A percentile compares a stretch with the other conserved stretches of the same genome.
Conservation (phyloP, 2,797 vertebrate species). For the Propithecus perrieri region DNA sequence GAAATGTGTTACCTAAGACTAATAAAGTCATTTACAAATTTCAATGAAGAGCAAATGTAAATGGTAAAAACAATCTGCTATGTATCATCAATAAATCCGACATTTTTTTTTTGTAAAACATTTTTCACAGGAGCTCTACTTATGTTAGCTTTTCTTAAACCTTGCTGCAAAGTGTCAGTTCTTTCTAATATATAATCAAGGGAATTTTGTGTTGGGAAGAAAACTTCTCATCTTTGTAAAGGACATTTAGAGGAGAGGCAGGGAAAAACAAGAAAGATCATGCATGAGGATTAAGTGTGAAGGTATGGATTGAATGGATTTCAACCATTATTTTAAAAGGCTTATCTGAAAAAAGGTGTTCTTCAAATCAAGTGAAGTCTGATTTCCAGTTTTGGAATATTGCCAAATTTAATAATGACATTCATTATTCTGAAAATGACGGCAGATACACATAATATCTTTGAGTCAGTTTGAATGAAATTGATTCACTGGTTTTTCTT, state of each 20-base stretch:
- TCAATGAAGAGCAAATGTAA: slow-evolving; percentile 43
- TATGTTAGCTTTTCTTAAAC: slow-evolving; percentile 52
- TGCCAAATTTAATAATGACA: slow-evolving; percentile 32
- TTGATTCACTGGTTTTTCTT: background rate
- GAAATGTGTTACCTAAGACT: slow-evolving; percentile 25
- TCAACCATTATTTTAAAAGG: slow-evolving; percentile 39
- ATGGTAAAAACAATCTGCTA: slow-evolving; percentile 30
- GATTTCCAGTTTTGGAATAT: slow-evolving; percentile 46
- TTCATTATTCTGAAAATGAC: slow-evolving; percentile 40
- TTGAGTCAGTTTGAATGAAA: slow-evolving; percentile 21
- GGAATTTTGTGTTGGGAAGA: slow-evolving; percentile 55
- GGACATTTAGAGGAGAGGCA: slow-evolving; percentile 59
- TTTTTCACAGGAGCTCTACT: slow-evolving; percentile 34
- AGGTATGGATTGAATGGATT: slow-evolving; percentile 31
- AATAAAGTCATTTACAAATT: slow-evolving; percentile 36
- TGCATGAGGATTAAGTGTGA: slow-evolving; percentile 13
- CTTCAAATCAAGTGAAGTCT: slow-evolving; percentile 25
- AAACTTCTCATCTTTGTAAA: slow-evolving; percentile 69
- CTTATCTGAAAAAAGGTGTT: slow-evolving; percentile 14
- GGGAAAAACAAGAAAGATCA: slow-evolving; percentile 34
- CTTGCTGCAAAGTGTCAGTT: slow-evolving; percentile 39
- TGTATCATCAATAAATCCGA: slow-evolving; percentile 29
- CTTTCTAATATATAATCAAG: slow-evolving; percentile 69
- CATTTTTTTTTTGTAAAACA: slow-evolving; percentile 8
- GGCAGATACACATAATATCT: background rate